A percentile compares a stretch with the other conserved stretches of the same genome.
These are phyloP conservation scores for Petrolisthes manimaculis DNA, from an alignment of 2,888 invertebrate genomes.

Conservation along the genomic window DNA sequence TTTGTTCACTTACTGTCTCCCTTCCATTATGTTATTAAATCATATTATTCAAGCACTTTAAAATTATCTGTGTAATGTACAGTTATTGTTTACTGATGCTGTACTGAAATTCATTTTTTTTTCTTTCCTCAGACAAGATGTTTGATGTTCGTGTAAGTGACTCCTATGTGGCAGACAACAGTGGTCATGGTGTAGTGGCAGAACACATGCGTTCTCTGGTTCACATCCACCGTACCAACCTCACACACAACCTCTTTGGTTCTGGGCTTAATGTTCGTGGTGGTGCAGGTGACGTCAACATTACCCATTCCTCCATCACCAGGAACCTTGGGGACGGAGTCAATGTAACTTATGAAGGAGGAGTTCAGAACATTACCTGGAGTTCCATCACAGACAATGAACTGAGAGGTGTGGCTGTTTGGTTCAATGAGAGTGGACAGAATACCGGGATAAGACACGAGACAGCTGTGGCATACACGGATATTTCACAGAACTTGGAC, in stretches of 20 bases:
- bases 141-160: constrained; percentile 90
- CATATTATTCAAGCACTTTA: constrained; percentile 7
- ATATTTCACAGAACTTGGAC: constrained; percentile 88
- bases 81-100: background rate
- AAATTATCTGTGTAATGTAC: background rate
- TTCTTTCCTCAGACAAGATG: constrained; percentile 72
- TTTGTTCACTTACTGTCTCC: background rate
- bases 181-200: constrained; percentile 93
- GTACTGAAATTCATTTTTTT: background rate
- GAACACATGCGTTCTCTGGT: constrained; percentile 91
- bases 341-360: constrained; percentile 95
- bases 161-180: constrained; percentile 87
- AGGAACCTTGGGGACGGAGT: constrained; percentile 94
- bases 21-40: background rate
- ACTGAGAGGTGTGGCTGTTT: constrained; percentile 89
- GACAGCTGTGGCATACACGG: constrained; percentile 86
- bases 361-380: constrained; percentile 90
- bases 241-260: constrained; percentile 88
- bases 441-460: constrained; percentile 87
- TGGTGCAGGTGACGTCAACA: constrained; percentile 93
- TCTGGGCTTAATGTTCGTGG: constrained; percentile 90
- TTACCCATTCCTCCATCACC: constrained; percentile 89
- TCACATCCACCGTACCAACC: constrained; percentile 84
- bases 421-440: constrained; percentile 90
- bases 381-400: constrained; percentile 88